Evolutionary conservation across 2,113 vertebrate species (phyloP).

Genomic region (Phocoena phocoena): DNA sequence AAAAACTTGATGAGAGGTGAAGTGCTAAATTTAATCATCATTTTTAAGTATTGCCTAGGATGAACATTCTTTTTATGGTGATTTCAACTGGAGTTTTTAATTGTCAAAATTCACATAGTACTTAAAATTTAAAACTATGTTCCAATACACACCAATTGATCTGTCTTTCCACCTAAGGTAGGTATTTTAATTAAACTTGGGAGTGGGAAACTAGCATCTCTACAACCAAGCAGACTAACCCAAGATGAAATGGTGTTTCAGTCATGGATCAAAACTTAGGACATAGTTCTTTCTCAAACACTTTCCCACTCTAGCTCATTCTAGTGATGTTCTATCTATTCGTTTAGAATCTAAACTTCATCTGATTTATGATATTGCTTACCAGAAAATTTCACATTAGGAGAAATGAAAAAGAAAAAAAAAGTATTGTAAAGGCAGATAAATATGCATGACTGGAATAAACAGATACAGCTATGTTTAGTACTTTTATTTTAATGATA

Average conservation of each 20-base stretch:
- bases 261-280: neutral
- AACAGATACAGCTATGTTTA: neutral
- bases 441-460: slow-evolving; percentile 21
- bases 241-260: neutral
- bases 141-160: neutral
- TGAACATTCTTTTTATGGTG: neutral
- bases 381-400: slow-evolving; percentile 29
- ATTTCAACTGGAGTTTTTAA: neutral
- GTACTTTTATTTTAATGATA: slow-evolving; percentile 12
- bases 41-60: neutral
- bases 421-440: neutral
- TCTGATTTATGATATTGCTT: slow-evolving; percentile 35
- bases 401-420: slow-evolving; percentile 20
- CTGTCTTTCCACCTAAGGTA: neutral
- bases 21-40: neutral
- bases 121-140: neutral
- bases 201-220: neutral
- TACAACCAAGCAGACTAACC: neutral
- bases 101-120: neutral
- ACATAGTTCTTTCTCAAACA: neutral
- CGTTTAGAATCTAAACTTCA: slow-evolving; percentile 9
- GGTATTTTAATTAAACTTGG: neutral
- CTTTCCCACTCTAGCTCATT: neutral
- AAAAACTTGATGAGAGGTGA: neutral
- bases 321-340: neutral